Conservation (phyloP, 2,113 vertebrate genomes). For the Saguinus midas region DNA sequence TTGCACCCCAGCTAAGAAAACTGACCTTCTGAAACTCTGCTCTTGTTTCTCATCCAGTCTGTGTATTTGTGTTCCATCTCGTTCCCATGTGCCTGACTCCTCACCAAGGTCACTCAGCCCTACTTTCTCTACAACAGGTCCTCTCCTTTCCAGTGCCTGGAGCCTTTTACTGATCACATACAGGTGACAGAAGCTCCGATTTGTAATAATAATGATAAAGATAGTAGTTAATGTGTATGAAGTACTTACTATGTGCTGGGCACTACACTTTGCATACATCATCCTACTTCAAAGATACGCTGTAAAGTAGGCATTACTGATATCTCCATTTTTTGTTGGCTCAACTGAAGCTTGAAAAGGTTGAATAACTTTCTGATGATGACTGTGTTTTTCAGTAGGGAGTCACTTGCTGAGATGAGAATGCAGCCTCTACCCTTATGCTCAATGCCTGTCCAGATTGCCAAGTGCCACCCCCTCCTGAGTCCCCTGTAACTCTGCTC, state of each 20-base stretch:
- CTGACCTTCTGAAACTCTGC: neutral
- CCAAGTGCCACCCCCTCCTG: neutral
- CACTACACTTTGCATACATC: neutral
- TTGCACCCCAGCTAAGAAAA: neutral
- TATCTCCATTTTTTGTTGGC: neutral
- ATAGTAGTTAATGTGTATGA: too few species aligned
- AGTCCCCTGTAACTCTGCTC: neutral
- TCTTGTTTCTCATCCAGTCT: neutral
- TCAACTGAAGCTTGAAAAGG: neutral
- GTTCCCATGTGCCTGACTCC: neutral
- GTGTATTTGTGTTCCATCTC: neutral
- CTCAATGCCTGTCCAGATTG: neutral
- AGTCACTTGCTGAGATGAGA: neutral
- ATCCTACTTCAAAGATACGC: neutral
- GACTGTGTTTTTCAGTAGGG: neutral
- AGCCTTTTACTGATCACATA: neutral
- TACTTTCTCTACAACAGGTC: neutral
- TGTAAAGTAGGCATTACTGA: neutral
- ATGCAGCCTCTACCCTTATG: neutral
- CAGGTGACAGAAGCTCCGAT: neutral
- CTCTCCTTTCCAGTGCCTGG: neutral
- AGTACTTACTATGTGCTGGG: neutral
- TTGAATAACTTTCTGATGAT: neutral
- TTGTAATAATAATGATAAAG: neutral
- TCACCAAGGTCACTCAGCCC: neutral